Conservation (phyloP, 2,888 invertebrate species). For the Hypolimnas misippus region DNA sequence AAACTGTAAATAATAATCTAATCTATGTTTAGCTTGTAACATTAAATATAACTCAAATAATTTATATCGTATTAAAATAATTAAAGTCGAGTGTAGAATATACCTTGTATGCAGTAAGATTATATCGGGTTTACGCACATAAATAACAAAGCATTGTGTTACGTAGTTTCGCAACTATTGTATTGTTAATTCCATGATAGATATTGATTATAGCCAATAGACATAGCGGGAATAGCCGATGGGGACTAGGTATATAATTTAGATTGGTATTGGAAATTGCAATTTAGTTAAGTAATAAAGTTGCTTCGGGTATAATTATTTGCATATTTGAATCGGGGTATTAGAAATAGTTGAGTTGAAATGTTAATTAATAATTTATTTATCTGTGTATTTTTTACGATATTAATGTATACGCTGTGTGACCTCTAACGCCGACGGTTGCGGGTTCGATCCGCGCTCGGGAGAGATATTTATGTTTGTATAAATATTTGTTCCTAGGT, state of each 20-base stretch:
- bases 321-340: neutral
- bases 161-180: conserved; percentile 31
- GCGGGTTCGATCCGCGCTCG: too few relatives aligned
- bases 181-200: conserved; percentile 36
- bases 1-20: too few relatives aligned
- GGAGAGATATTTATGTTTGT: too few relatives aligned
- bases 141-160: conserved; percentile 43
- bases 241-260: conserved; percentile 20
- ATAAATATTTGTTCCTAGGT: too few relatives aligned
- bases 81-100: conserved; percentile 2
- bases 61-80: too few relatives aligned
- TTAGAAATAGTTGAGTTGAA: neutral
- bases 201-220: conserved; percentile 36
- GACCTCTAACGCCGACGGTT: too few relatives aligned
- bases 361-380: neutral
- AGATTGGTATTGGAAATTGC: conserved; percentile 4
- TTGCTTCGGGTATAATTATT: neutral
- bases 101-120: conserved; percentile 45
- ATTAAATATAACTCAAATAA: too few relatives aligned
- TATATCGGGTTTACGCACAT: conserved; percentile 55
- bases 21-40: too few relatives aligned
- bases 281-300: conserved; percentile 16
- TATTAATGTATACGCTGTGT: too few relatives aligned
- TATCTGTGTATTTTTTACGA: neutral
- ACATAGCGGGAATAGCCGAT: conserved; percentile 30